Percentiles rank a stretch among this genome's conserved stretches.
phyloP scores from a whole-genome alignment of 2,797 vertebrate species.

The Alectoris magna region DNA sequence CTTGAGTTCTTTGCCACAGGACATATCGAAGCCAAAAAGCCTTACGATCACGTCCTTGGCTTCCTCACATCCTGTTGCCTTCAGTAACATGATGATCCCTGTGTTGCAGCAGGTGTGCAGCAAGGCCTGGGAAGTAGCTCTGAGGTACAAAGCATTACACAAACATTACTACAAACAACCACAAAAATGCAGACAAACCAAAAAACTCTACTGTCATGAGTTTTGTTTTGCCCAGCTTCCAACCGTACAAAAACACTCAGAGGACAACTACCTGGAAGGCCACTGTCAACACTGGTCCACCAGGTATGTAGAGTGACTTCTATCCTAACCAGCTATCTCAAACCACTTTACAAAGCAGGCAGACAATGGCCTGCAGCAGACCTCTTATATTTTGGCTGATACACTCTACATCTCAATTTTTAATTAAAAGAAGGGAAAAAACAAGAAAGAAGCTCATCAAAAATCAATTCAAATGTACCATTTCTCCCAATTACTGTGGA shows the following conservation, averaged over 20 bases:
- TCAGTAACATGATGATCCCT: background rate
- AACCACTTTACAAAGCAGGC: background rate
- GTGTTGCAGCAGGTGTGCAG: background rate
- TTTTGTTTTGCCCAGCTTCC: background rate
- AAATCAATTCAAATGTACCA: slow-evolving; percentile 54
- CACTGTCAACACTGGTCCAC: background rate
- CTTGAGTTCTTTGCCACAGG: background rate
- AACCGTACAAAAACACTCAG: background rate
- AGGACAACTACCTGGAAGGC: background rate
- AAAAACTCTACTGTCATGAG: background rate
- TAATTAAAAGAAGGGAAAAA: slow-evolving; percentile 56
- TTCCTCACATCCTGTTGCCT: background rate
- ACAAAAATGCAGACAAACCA: background rate
- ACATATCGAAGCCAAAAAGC: background rate
- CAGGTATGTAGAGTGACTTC: background rate
- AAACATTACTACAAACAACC: background rate
- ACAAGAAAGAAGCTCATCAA: slow-evolving; percentile 25
- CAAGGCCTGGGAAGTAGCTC: background rate
- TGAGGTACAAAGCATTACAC: background rate
- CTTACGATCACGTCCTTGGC: background rate
- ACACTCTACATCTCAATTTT: slow-evolving; percentile 28
- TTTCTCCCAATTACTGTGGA: slow-evolving; percentile 67
- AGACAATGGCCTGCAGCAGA: background rate
- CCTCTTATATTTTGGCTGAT: background rate
- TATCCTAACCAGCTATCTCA: background rate